Percentiles rank a stretch among this genome's conserved stretches.
Conservation (phyloP, 2,797 vertebrate genomes). For the Enteromius trimaculatus region DNA sequence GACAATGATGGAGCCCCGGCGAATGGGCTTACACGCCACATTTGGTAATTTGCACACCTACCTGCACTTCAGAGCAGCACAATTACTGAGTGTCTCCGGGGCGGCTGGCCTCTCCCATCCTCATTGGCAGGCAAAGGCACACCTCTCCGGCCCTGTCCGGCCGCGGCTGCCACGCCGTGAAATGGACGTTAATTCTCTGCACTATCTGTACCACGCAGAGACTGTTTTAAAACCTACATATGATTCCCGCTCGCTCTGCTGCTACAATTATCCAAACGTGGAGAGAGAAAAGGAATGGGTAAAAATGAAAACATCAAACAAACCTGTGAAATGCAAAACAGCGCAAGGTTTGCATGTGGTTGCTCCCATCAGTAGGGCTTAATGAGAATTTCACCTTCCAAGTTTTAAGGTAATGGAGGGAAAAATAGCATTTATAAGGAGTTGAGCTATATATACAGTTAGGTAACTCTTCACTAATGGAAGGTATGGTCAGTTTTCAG, state of each 20-base stretch:
- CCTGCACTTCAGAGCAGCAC: constrained; percentile 80
- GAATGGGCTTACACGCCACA: constrained; percentile 81
- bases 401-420: constrained; percentile 47
- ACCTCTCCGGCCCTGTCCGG: constrained; percentile 64
- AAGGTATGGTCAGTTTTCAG: neutral
- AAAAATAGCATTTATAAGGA: constrained; percentile 15
- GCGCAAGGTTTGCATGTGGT: constrained; percentile 63
- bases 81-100: constrained; percentile 78
- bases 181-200: constrained; percentile 81
- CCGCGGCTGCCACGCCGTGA: constrained; percentile 73
- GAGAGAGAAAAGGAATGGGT: constrained; percentile 30
- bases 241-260: constrained; percentile 48
- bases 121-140: constrained; percentile 42
- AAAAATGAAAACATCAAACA: constrained; percentile 77
- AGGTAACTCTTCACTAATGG: neutral
- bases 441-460: neutral
- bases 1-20: constrained; percentile 76
- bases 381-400: constrained; percentile 72
- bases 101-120: constrained; percentile 61
- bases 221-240: constrained; percentile 72
- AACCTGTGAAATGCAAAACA: constrained; percentile 75
- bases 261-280: constrained; percentile 38
- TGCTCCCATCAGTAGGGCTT: constrained; percentile 68
- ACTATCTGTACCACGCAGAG: constrained; percentile 80
- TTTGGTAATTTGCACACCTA: constrained; percentile 85